Evolutionary conservation across 2,113 vertebrate genomes (phyloP), one percentile per base, ranked within the genome.

Genomic region (Oxygymnocypris stewartii): DNA sequence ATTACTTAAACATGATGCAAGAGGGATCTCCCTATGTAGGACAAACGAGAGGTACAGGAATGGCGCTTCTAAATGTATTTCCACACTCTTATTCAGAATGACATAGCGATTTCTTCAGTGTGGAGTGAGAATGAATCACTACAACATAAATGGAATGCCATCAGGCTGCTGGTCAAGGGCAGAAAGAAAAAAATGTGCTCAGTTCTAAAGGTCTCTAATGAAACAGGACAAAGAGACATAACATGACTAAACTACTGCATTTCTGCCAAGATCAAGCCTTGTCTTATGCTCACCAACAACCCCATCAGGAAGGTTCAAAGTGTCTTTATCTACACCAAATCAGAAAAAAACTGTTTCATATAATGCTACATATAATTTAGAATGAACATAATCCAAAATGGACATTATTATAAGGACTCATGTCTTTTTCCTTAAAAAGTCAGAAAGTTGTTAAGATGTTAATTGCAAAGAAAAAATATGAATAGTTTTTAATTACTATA

Each of bases 191-290:
- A 81, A 63, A 81, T 44, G 57, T 44, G 59, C 57, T 25, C 59
- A 28, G 35, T 65, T 44, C 23, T 37, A 28, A 81, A 65, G 40
- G 31, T 63, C 37, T 9, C 23, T 79, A 37, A 79, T 79, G 51
- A 79, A 79, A 79, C 31, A 79, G 77, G 51, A 76, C 42, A 75
- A 75, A 75, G 73, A 75, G 73, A 75, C 18, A 40, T 25, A 75
- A 75, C 42, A 14, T 47, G 23, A 76, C 40, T 49, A 25, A 76
- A 47, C n/a, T 13, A 25, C 23, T 76, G 11, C 73, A 25, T n/a
- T 6, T 49, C 42, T 49, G 73, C 42, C 12, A 16, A 47, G 1
- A 76, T 76, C 73, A 44, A 73, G 6, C 65, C 37, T 40, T 73
- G 18, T 23, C 40, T n/a, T 42, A 42, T 4, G 35, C 67, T 37